Conservation (phyloP, 2,113 vertebrate species). For the Nerophis lumbriciformis region DNA sequence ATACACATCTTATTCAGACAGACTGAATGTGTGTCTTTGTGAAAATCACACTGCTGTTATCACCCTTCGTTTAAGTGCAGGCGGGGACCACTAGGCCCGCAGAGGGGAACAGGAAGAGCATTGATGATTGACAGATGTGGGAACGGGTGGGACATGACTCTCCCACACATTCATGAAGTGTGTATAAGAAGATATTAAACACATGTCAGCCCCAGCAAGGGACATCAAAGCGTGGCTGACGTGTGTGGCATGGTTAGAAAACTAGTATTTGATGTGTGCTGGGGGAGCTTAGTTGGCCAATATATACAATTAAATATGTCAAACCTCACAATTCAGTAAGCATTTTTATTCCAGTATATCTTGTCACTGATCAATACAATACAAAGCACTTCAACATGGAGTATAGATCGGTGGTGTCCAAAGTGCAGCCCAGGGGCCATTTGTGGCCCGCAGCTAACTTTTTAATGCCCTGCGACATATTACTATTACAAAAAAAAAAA, state of each 20-base stretch:
- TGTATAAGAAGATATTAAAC: constrained; percentile 27
- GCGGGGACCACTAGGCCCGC: constrained; percentile 33
- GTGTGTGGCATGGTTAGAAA: constrained; percentile 14
- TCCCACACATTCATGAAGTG: constrained; percentile 4
- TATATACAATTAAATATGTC: constrained; percentile 43
- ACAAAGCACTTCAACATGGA: too few species aligned
- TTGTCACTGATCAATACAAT: constrained; percentile 10
- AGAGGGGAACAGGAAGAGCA: constrained; percentile 41
- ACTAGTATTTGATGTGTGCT: constrained; percentile 24
- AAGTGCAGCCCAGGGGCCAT: too few species aligned
- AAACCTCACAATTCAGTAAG: neutral
- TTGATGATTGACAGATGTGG: constrained; percentile 47
- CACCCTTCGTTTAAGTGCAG: neutral
- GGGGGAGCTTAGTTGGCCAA: constrained; percentile 33
- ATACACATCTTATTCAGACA: too few species aligned
- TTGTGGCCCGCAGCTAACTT: too few species aligned
- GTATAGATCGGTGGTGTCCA: too few species aligned
- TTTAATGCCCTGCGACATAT: too few species aligned
- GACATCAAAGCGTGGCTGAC: constrained; percentile 16
- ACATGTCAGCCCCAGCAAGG: constrained; percentile 33
- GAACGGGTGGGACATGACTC: constrained; percentile 24
- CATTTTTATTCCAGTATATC: too few species aligned
- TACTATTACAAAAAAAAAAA: too few species aligned
- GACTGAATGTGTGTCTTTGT: too few species aligned
- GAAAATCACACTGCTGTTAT: too few species aligned